Evolutionary conservation across 2,797 vertebrate genomes (phyloP).

Genomic region (Crocodylus rhombifer): DNA sequence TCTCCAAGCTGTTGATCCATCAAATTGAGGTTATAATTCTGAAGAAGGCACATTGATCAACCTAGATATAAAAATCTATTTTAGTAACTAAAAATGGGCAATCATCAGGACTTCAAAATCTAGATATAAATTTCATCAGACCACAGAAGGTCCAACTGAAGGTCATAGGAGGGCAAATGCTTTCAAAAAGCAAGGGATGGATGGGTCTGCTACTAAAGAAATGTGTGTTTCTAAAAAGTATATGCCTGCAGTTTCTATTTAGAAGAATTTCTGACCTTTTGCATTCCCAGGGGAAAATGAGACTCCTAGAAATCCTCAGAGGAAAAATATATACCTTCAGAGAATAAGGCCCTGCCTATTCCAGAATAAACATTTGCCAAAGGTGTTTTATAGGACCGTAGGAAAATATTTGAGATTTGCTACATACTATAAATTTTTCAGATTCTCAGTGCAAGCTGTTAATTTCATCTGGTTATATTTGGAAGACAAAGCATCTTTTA

Average conservation of each 20-base stretch:
- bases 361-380: not conserved
- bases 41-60: constrained; percentile 17
- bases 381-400: not conserved
- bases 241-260: not conserved
- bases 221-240: not conserved
- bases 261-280: not conserved
- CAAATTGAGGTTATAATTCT: not conserved
- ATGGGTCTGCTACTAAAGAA: not conserved
- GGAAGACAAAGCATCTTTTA: not conserved
- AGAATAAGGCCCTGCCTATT: constrained; percentile 29
- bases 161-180: constrained; percentile 2
- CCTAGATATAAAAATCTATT: not conserved
- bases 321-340: not conserved
- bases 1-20: not conserved
- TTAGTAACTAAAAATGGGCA: not conserved
- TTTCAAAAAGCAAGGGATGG: constrained; percentile 27
- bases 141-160: not conserved
- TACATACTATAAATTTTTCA: not conserved
- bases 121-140: constrained; percentile 9
- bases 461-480: not conserved
- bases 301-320: not conserved
- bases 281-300: not conserved
- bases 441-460: not conserved
- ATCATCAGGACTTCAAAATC: constrained; percentile 24
- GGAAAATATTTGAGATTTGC: constrained; percentile 22